Evolutionary conservation across 2,113 vertebrate species (phyloP), one percentile per base, ranked within the genome.

Genomic region (Mirza zaza): DNA sequence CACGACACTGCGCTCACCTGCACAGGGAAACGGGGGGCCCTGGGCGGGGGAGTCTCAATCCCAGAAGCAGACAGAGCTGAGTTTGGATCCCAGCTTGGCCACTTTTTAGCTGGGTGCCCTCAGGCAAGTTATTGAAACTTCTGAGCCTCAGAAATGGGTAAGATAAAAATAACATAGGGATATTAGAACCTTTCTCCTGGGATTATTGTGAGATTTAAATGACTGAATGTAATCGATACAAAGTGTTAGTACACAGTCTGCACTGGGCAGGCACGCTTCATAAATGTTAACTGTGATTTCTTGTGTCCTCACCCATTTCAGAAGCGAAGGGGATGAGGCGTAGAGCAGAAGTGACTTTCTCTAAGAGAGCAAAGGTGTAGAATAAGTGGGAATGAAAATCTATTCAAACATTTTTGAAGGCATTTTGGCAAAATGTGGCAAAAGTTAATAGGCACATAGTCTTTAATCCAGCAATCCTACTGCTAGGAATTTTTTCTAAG

Each of bases 391-490:
- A 55, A 61, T 0, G 23, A 12, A 55, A 67, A 90, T 29, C 67
- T 68, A 36, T 52, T 65, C 55, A 90, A 79, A 83, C 42, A 32
- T 27, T 81, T 67, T 34, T 67, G 86, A 85, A 68, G 70, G 76
- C 39, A 70, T 91, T 84, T 59, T 68, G 84, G 76, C 76, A 77
- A 91, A 86, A 70, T 70, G 9, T 23, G 50, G 86, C 6, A 23
- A n/a, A 65, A 82, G 71, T 92, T 86, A 91, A 68, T 63, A 73
- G 70, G 82, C 17, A 50, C 27, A n/a, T 29, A 79, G 50, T 45
- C 79, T 94, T 86, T 70, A 82, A 88, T 75, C 89, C 75, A 87
- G 73, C 59, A 87, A 42, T 81, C n/a, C 89, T 50, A 75, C 79
- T 81, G 83, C 50, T 79, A 59, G 87, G 75, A 59, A 67, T 67